Base-by-base conservation (phyloP, 2,888 invertebrate species). In the Dermolepida albohirtum region DNA sequence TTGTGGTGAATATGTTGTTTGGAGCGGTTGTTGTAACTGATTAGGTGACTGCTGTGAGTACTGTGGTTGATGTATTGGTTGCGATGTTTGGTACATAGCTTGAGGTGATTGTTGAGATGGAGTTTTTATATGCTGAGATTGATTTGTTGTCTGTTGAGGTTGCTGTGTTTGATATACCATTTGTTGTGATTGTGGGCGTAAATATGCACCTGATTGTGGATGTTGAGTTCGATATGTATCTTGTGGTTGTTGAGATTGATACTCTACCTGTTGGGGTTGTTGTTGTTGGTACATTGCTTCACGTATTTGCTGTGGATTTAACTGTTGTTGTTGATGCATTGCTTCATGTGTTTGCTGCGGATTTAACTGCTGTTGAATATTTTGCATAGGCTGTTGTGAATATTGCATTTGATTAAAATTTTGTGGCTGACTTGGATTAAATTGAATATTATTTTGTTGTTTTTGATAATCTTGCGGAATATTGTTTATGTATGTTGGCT, bases 221-320 rank as follows among this genome's bases (percentile, higher is more conserved):
- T 59, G 55, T 39, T 64, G 49, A 43, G 43, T 41, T 12, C 11
- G 34, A 34, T 29, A 39, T 17, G 29, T 17, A 51, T 66, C 64
- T 43, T 64, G 50, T n/a, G 41, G 49, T 29, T 59, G 51, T 49
- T 65, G 68, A 8, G 52, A 52, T 12, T 64, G 54, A 27, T 54
- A 62, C 40, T 12, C 16, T 10, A 16, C 27, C 44, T 65, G 68
- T 40, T 55, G 59, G 2, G 22, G 2, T 22, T 22, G 22, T 22
- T 22, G 22, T 59, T 50, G 47, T 16, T 66, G 59, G n/a, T n/a
- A 8, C n/a, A 14, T 34, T 66, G 50, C 7, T 40, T 17, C 1
- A 6, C 11, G 54, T 27, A 44, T 16, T 17, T 39, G 27, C 44
- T 44, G 34, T 1, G 34, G 10, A n/a, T n/a, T n/a, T n/a, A n/a